phyloP scores from a whole-genome alignment of 2,888 invertebrate species.

The Amiota minor region DNA sequence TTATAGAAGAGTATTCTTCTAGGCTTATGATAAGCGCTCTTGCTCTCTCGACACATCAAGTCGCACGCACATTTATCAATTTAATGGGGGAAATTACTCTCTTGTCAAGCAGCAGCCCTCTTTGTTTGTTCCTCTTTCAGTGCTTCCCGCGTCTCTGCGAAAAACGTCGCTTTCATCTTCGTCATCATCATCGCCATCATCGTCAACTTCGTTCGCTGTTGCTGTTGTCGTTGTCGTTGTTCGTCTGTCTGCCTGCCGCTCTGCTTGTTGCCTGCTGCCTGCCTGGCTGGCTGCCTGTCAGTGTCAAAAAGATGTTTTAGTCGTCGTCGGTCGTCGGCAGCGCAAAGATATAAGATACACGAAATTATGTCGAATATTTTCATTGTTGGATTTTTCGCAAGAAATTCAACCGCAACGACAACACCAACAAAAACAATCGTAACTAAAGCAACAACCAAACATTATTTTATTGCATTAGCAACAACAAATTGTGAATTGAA shows the following conservation, averaged over 20 bases:
- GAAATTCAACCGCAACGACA: conserved; percentile 48
- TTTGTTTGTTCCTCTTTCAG: neutral
- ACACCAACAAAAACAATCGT: conserved; percentile 29
- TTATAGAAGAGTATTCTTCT: neutral
- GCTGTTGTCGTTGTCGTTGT: conserved; percentile 33
- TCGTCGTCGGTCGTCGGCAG: conserved; percentile 73
- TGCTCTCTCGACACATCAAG: conserved; percentile 36
- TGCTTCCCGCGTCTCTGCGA: neutral
- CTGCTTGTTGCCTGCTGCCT: conserved; percentile 44
- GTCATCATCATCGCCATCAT: conserved; percentile 37
- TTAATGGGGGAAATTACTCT: conserved; percentile 59
- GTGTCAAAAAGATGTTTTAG: conserved; percentile 74
- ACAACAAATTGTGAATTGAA: neutral
- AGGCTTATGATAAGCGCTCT: neutral
- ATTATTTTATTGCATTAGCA: neutral
- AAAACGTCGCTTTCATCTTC: conserved; percentile 26
- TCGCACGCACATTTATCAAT: conserved; percentile 57
- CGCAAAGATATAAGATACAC: too few relatives aligned
- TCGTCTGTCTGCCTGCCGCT: conserved; percentile 31
- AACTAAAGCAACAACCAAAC: too few relatives aligned
- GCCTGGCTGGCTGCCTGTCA: conserved; percentile 72
- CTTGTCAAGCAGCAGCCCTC: conserved; percentile 50
- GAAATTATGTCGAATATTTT: conserved; percentile 70
- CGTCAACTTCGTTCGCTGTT: conserved; percentile 29
- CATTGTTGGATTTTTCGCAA: conserved; percentile 56